Base-by-base conservation (phyloP, 2,888 invertebrate genomes). In the Tortricodes alternella region DNA sequence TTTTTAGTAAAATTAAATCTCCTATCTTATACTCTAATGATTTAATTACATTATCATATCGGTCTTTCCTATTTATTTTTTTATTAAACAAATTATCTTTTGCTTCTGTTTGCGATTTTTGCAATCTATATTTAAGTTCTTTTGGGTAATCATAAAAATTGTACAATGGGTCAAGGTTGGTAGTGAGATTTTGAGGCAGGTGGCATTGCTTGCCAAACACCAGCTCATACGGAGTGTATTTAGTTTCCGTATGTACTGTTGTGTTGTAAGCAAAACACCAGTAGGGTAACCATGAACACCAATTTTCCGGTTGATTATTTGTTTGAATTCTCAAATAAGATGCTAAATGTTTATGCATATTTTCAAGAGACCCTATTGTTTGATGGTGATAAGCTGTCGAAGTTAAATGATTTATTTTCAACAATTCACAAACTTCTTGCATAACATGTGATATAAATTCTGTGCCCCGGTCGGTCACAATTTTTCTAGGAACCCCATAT, bases 251-350 rank as follows among this genome's bases (percentile, higher is more conserved):
- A 38, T 67, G 63, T 6, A 65, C 55, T 2, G 60, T 56, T 9
- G 52, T 67, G 29, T 68, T 68, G 35, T 53, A 63, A 1, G 56
- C 8, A 29, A 63, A 65, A 44, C 53, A 58, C 62, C 62, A 63
- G 27, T 44, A 65, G 6, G 58, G 61, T 55, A 62, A 6, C 62
- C 64, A 65, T 0, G 21, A 8, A 13, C 56, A 52, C 62, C 65
- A 65, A 2, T 41, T 27, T 8, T 34, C 24, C n/a, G 35, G 19
- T 23, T 19, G 29, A 18, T 29, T 29, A 16, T 44, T 13, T 18
- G n/a, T 29, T n/a, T 44, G 29, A 7, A 46, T 32, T 27, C 46
- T 18, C 21, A 46, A 21, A 6, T 19, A 46, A 13, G 46, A 32
- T 1, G 8, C 8, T 1, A 46, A 21, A 32, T 32, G 46, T 32